These are phyloP conservation scores for Bombyx huttoni DNA, from an alignment of 2,888 invertebrate genomes.

Conservation along the genomic window DNA sequence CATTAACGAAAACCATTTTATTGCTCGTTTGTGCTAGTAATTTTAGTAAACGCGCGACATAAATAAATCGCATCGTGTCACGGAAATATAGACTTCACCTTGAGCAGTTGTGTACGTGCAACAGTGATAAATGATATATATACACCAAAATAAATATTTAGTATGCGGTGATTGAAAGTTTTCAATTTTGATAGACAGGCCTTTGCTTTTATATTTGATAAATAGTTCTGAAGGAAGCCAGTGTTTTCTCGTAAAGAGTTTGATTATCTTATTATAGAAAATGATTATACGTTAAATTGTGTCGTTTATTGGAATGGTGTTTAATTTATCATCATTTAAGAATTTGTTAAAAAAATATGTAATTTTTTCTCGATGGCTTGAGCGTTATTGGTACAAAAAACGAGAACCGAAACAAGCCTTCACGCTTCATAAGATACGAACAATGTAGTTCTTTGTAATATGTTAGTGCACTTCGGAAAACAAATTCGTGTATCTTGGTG, in stretches of 20 bases:
- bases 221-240: conserved; percentile 10
- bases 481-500: conserved; percentile 1
- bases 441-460: background rate
- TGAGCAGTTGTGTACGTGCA: conserved; percentile 29
- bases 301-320: too few species aligned
- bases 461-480: background rate
- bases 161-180: conserved; percentile 20
- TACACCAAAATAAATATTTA: conserved; percentile 17
- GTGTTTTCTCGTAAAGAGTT: too few species aligned
- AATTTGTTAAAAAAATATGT: too few species aligned
- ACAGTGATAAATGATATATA: conserved; percentile 34
- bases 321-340: too few species aligned
- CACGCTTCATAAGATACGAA: conserved; percentile 12
- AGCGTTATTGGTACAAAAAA: too few species aligned
- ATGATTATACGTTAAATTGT: too few species aligned
- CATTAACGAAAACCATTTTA: too few species aligned
- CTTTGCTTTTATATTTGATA: conserved; percentile 23
- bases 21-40: background rate
- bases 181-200: conserved; percentile 14
- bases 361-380: too few species aligned
- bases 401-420: background rate
- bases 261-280: too few species aligned
- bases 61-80: conserved; percentile 26
- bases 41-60: conserved; percentile 11
- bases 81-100: conserved; percentile 34